These are phyloP conservation scores for Turdus rufiventris DNA, from an alignment of 2,113 vertebrate genomes.

Conservation along the genomic window DNA sequence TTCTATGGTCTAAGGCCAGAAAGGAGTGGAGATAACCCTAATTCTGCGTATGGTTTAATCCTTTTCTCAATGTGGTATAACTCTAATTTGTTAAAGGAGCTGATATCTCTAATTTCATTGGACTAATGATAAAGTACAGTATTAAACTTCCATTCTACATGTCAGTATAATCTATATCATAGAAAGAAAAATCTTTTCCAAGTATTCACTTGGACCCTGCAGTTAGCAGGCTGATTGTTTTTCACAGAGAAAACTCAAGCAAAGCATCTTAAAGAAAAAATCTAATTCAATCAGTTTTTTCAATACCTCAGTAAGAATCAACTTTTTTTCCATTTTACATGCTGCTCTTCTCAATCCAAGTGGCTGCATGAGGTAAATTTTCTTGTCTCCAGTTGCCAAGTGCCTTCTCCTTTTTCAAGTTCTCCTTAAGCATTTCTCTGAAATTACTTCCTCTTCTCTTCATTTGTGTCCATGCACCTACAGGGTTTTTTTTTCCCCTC, in stretches of 20 bases:
- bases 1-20: neutral
- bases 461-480: neutral
- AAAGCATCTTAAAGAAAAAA: conserved; percentile 2
- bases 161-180: neutral
- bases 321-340: neutral
- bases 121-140: conserved; percentile 24
- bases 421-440: neutral
- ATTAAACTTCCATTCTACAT: conserved; percentile 19
- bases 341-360: neutral
- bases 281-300: conserved; percentile 8
- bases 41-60: conserved; percentile 18
- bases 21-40: neutral
- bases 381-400: neutral
- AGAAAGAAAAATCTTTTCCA: conserved; percentile 10
- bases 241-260: conserved; percentile 10
- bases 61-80: conserved; percentile 20
- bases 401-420: neutral
- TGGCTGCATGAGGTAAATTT: conserved; percentile 27
- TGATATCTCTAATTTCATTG: conserved; percentile 36
- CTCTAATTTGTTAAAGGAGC: conserved; percentile 30
- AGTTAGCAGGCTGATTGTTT: conserved; percentile 2
- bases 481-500: neutral
- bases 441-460: neutral
- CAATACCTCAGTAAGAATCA: conserved; percentile 21
- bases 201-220: neutral